Percentiles rank a stretch among this genome's conserved stretches.
Conservation (phyloP, 2,888 invertebrate species). For the Noctua janthe region DNA sequence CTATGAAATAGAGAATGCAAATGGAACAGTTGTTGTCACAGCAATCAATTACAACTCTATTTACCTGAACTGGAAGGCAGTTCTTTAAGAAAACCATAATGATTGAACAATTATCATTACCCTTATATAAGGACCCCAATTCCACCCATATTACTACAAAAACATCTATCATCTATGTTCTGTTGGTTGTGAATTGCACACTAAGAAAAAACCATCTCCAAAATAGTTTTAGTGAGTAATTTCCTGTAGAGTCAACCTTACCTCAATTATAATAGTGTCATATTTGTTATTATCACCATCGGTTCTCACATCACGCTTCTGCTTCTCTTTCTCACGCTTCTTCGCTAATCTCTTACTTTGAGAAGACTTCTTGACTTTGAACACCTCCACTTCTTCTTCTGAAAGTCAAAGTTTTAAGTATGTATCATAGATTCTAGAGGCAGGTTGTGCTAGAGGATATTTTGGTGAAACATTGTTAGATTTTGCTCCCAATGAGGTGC, state of each 20-base stretch:
- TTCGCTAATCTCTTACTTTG: conserved; percentile 97
- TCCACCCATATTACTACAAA: background rate
- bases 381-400: conserved; percentile 96
- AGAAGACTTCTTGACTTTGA: conserved; percentile 98
- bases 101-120: background rate
- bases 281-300: conserved; percentile 85
- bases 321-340: conserved; percentile 94
- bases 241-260: conserved; percentile 71
- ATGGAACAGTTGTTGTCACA: background rate
- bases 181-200: background rate
- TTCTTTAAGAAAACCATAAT: background rate
- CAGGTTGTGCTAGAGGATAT: background rate
- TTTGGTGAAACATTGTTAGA: background rate
- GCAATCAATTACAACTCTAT: background rate
- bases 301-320: conserved; percentile 68
- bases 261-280: conserved; percentile 84
- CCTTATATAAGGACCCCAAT: background rate
- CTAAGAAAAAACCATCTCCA: conserved; percentile 23
- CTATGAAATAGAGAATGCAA: background rate
- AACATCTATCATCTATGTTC: background rate
- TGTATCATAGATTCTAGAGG: background rate
- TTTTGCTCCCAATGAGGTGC: background rate
- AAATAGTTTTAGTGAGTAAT: conserved; percentile 23
- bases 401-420: conserved; percentile 56
- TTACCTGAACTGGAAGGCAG: background rate